These are phyloP conservation scores for Drosophila seguyi DNA, from an alignment of 1,140 invertebrate species.

Conservation along the genomic window DNA sequence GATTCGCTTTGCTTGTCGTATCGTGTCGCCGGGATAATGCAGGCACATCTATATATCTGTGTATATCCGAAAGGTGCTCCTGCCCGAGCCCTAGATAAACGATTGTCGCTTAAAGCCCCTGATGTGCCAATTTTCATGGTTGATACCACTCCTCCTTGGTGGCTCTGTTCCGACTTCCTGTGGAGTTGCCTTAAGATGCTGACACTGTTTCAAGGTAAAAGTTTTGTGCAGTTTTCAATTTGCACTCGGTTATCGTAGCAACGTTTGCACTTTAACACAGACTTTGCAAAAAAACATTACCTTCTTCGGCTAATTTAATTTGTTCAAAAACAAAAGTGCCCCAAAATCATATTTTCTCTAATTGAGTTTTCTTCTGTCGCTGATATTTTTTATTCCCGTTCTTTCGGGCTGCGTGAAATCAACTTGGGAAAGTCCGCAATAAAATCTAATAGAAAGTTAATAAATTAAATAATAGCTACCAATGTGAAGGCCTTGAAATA, in stretches of 20 bases:
- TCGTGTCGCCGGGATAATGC: slow-evolving; percentile 57
- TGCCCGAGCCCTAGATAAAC: slow-evolving; percentile 51
- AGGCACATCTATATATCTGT: slow-evolving; percentile 55
- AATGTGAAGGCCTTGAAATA: background rate
- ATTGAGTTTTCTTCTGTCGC: slow-evolving; percentile 52
- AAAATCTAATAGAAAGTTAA: slow-evolving; percentile 34
- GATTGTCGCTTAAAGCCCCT: slow-evolving; percentile 68
- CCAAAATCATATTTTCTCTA: slow-evolving; percentile 57
- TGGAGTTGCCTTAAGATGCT: slow-evolving; percentile 38
- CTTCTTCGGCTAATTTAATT: slow-evolving; percentile 63
- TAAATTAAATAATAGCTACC: slow-evolving; percentile 23
- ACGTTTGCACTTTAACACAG: slow-evolving; percentile 54
- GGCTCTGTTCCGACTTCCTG: slow-evolving; percentile 6
- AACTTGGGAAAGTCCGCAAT: background rate
- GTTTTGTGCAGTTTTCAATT: slow-evolving; percentile 6
- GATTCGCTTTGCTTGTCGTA: slow-evolving; percentile 68
- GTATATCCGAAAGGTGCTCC: slow-evolving; percentile 3
- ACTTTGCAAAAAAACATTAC: slow-evolving; percentile 22
- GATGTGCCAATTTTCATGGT: slow-evolving; percentile 78
- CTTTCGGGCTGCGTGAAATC: background rate
- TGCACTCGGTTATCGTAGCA: slow-evolving; percentile 19
- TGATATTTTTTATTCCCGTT: slow-evolving; percentile 13
- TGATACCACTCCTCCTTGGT: slow-evolving; percentile 36
- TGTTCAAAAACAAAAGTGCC: slow-evolving; percentile 30
- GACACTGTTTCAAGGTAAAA: slow-evolving; percentile 32